Evolutionary conservation across 2,888 invertebrate species (phyloP), one percentile per base, ranked within the genome.

Genomic region (Gymnocheta viridis): DNA sequence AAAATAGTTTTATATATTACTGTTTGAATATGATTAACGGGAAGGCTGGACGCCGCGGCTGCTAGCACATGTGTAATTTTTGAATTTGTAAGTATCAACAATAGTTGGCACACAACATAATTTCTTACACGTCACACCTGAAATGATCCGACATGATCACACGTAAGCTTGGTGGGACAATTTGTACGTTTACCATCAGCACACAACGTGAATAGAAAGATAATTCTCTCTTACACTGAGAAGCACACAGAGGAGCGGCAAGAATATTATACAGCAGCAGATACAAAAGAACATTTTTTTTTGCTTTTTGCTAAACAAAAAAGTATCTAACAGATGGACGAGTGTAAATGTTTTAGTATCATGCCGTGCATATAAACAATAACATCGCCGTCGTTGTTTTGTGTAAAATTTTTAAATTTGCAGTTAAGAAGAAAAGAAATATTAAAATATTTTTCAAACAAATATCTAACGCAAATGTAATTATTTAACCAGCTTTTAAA

Each of bases 311-410:
- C 12, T 29, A 47, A 62, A 72, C 54, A 56, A 64, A 41, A 73
- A 69, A 49, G 44, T 67, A 74, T 81, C 81, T 81, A 51, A 73
- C 41, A 58, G 51, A 62, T 62, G 74, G 62, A 54, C 69, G 62
- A 69, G 62, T 54, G 51, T 62, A 69, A 69, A 76, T 74, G 17
- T 29, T 82, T 82, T 38, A 82, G 81, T 82, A 76, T 69, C 44
- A 70, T 76, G 69, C 35, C 81, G 74, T 62, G 69, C 47, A 62
- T 9, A 76, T 74, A 54, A 82, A 82, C 81, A 76, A 76, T 44
- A 76, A 82, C 74, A 41, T 54, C 64, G 44, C 56, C 47, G 73
- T 44, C 44, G 54, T 44, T 54, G 67, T 60, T 62, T 60, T 74
- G 24, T 9, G 27, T 32, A 19, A 49, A 22, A 29, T 49, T 51